Evolutionary conservation across 2,797 vertebrate genomes (phyloP).

Genomic region (Falco biarmicus): DNA sequence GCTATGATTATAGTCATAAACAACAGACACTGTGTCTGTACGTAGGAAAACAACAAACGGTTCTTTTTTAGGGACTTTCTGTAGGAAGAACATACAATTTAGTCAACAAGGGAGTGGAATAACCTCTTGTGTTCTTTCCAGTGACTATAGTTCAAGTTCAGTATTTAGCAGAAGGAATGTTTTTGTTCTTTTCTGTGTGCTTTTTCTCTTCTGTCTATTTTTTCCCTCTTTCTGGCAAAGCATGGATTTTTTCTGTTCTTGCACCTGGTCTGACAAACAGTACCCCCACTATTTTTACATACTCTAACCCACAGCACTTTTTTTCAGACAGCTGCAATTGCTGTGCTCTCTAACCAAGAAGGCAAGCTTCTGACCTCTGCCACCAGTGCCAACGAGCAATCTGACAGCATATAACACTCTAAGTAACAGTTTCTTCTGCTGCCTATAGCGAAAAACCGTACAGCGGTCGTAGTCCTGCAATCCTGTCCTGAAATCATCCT

Average conservation of each 20-base stretch:
- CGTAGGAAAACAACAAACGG: conserved; percentile 64
- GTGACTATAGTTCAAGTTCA: conserved; percentile 47
- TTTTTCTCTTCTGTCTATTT: conserved; percentile 21
- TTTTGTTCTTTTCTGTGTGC: conserved; percentile 34
- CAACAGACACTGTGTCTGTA: conserved; percentile 74
- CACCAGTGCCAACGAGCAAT: conserved; percentile 8
- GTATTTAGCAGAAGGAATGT: conserved; percentile 60
- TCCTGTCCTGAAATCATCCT: not conserved
- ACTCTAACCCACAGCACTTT: not conserved
- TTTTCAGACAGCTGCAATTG: conserved; percentile 50
- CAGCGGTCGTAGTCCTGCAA: not conserved
- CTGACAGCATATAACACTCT: not conserved
- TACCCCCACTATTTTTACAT: conserved; percentile 40
- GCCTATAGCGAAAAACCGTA: not conserved
- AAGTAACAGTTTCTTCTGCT: not conserved
- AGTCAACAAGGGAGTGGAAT: conserved; percentile 72
- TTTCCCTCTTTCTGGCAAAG: not conserved
- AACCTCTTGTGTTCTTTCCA: conserved; percentile 70
- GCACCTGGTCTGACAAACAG: conserved; percentile 74
- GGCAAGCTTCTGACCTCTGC: conserved; percentile 40
- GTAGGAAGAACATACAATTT: conserved; percentile 78
- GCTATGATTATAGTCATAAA: conserved; percentile 66
- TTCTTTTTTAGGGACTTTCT: conserved; percentile 74
- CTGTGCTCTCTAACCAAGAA: conserved; percentile 42
- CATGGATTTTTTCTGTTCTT: conserved; percentile 29